Evolutionary conservation across 2,888 invertebrate species (phyloP).

Genomic region (Leptodirus hochenwartii): DNA sequence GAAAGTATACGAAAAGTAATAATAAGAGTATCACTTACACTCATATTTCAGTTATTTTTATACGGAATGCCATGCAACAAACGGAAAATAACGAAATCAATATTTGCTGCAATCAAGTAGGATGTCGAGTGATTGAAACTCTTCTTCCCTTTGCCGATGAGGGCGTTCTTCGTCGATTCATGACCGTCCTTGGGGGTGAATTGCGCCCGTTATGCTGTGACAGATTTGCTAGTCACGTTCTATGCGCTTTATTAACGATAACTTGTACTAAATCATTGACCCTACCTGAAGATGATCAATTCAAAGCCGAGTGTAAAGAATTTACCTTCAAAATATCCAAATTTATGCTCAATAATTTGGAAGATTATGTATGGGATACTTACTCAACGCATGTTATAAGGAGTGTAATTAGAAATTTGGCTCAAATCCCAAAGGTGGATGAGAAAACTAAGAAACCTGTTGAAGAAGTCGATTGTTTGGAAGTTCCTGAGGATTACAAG

Average conservation of each 20-base stretch:
- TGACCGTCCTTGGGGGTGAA: conserved; percentile 40
- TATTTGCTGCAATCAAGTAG: conserved; percentile 61
- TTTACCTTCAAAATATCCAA: conserved; percentile 53
- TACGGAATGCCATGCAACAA: conserved; percentile 57
- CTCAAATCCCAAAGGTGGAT: conserved; percentile 37
- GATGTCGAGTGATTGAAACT: conserved; percentile 59
- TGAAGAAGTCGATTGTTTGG: conserved; percentile 5
- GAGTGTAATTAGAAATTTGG: conserved; percentile 48
- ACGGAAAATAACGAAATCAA: conserved; percentile 52
- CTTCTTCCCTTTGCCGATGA: conserved; percentile 48
- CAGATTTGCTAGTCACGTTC: conserved; percentile 60
- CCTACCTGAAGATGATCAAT: conserved; percentile 12
- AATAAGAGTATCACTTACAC: conserved; percentile 6
- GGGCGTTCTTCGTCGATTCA: conserved; percentile 41
- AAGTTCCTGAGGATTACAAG: conserved; percentile 37
- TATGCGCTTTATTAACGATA: conserved; percentile 47
- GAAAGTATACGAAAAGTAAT: conserved; percentile 6
- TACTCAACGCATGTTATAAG: conserved; percentile 64
- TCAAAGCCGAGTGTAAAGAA: conserved; percentile 34
- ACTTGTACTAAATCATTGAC: conserved; percentile 33
- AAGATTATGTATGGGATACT: conserved; percentile 63
- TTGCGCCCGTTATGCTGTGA: conserved; percentile 55
- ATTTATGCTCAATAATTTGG: conserved; percentile 66
- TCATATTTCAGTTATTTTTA: conserved; percentile 38
- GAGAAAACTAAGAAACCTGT: conserved; percentile 10